Base-by-base conservation (phyloP, 2,113 vertebrate species). In the Gymnogyps californianus region DNA sequence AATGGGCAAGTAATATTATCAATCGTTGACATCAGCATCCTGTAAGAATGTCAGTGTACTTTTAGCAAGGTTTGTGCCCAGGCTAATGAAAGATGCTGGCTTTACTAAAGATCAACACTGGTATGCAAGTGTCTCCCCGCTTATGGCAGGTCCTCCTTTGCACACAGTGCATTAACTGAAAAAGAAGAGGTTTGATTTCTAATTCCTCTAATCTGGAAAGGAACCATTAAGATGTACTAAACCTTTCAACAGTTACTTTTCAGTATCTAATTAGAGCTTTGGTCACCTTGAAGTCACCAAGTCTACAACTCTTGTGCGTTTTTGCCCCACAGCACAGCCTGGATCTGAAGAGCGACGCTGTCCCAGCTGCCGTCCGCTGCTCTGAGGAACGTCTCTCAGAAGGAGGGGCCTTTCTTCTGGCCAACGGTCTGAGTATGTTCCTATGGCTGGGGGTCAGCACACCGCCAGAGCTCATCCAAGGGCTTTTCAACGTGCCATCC, bases 381-480 rank as follows among this genome's bases (percentile, higher is more conserved):
- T 99, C 99, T 0, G 99, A 99, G 96, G 98, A 99, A 34, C 98
- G 99, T 11, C 98, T 99, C 16, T 96, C 98, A 0, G 99, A 99
- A 44, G 98, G 97, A 24, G 99, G 99, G 14, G 72, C 98, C 40
- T 99, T 99, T 96, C 97, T 99, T 16, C 94, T 99, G 98, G 99
- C 98, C 75, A 99, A 99, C 0, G 99, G 99, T 7, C 97, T 99
- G 36, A 91, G 84, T 34, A 91, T 99, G 97, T 99, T 99, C 93
- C 97, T 99, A 47, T 99, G 99, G 99, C 85, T 99, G 78, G 99
- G 99, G 49, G 98, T 98, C 74, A 98, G 98, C 1, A 96, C 96
- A 15, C 97, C 99, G 4, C 98, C 99, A 0, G 99, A 99, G 31
- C 91, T 99, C 82, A 98, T 99, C 96, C 99, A 99, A 82, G 98